Evolutionary conservation across 2,113 vertebrate species (phyloP), one percentile per base, ranked within the genome.

Genomic region (Halichoerus grypus): DNA sequence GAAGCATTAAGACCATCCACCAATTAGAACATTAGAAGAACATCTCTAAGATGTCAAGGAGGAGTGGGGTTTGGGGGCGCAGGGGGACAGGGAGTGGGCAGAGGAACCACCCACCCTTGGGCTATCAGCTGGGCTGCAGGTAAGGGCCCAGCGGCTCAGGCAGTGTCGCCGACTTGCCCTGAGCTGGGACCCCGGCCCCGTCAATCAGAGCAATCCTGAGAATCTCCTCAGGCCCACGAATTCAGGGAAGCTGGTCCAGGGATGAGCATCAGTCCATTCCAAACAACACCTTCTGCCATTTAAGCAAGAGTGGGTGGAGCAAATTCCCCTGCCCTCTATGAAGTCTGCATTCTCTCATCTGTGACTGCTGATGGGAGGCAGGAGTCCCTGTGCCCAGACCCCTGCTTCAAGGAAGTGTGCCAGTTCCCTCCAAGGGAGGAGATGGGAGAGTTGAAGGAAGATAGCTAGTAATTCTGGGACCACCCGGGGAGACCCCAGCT

Each of bases 61-160:
- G 26, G 31, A 19, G 51, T 2, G 4, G 13, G 63, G 13, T 15
- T 8, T 12, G 61, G 24, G 26, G 59, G 26, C 49, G n/a, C 71
- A 49, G 39, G 11, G 33, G 16, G 65, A 3, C 57, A 1, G 7
- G 1, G 4, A 24, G 14, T 9, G 5, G 46, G 42, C 15, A 0
- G 18, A 33, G 22, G 3, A 33, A 10, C 85, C 6, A 10, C 31
- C 74, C n/a, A 5, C 4, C 8, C 22, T 46, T 8, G 39, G 81
- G 22, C 26, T 3, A 15, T 1, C 1, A 0, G 16, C 4, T 42
- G 39, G 59, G 85, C 18, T 79, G 24, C 26, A 71, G 85, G 36
- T 1, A 1, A 51, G 74, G 18, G 18, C 21, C 33, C 21, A 9
- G 10, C 0, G 33, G 57, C 11, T 22, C 28, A 28, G 33, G 67